A percentile compares a stretch with the other conserved stretches of the same genome.
phyloP scores from a whole-genome alignment of 2,888 invertebrate genomes.

The Nezara viridula region DNA sequence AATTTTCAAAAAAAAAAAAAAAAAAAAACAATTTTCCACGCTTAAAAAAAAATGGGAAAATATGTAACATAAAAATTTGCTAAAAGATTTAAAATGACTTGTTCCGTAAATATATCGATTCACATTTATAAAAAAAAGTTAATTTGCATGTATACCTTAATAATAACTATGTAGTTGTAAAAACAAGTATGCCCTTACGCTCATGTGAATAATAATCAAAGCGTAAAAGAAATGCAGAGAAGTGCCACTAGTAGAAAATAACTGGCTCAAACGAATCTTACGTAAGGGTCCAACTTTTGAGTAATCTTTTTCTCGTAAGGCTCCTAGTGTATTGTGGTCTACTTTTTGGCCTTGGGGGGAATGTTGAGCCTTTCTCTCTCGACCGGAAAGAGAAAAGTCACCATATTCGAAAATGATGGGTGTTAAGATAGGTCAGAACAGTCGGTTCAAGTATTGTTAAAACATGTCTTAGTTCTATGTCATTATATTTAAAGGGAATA shows the following conservation, averaged over 20 bases:
- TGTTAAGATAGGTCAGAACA: conserved; percentile 10
- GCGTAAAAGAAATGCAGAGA: background rate
- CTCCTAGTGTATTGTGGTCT: conserved; percentile 32
- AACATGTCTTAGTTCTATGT: background rate
- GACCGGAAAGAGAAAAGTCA: background rate
- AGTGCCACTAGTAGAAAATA: background rate
- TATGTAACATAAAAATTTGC: no score
- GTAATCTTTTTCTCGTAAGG: conserved; percentile 41
- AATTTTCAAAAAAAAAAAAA: no score
- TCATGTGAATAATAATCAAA: background rate
- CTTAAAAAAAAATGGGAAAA: no score
- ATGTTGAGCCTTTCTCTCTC: conserved; percentile 31
- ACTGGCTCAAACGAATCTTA: background rate
- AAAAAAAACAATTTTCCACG: no score
- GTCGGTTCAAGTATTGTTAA: background rate
- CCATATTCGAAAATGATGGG: background rate
- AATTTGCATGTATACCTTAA: no score
- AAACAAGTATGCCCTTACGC: no score
- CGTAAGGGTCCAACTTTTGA: background rate
- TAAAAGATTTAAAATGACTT: no score
- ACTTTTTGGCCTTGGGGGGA: conserved; percentile 47
- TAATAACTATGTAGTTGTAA: no score
- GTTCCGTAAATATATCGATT: no score
- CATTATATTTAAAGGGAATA: background rate
- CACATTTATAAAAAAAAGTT: no score